Conservation (phyloP, 2,797 vertebrate genomes). For the Steatocranus sp. region DNA sequence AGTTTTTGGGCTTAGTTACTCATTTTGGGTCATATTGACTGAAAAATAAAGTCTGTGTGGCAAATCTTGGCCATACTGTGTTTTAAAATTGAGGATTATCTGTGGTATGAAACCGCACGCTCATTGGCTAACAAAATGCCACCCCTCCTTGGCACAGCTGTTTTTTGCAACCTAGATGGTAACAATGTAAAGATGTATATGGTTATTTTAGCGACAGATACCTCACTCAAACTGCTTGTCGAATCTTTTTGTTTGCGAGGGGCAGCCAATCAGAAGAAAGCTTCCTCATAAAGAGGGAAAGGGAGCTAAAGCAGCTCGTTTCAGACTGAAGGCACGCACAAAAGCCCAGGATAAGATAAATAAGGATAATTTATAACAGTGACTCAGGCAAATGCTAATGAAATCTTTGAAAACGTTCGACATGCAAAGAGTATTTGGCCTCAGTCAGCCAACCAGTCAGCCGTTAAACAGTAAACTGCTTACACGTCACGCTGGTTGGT, state of each 20-base stretch:
- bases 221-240: not conserved
- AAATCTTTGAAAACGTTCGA: not conserved
- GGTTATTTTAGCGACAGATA: not conserved
- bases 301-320: not conserved
- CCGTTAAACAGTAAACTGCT: not conserved
- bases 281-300: not conserved
- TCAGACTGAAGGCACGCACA: not conserved
- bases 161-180: not conserved
- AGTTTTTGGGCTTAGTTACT: not conserved
- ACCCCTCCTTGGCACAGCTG: no score
- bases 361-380: not conserved
- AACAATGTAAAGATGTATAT: not conserved
- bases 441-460: not conserved
- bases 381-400: not conserved
- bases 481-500: not conserved
- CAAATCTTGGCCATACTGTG: not conserved
- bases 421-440: not conserved
- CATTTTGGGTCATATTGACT: rapidly evolving
- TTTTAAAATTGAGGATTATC: not conserved
- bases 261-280: not conserved
- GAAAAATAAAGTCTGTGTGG: not conserved
- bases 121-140: not conserved
- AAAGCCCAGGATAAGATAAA: not conserved
- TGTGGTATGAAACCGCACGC: not conserved
- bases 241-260: not conserved